Conservation (phyloP, 2,888 invertebrate species). For the Gymnoscelis rufifasciata region DNA sequence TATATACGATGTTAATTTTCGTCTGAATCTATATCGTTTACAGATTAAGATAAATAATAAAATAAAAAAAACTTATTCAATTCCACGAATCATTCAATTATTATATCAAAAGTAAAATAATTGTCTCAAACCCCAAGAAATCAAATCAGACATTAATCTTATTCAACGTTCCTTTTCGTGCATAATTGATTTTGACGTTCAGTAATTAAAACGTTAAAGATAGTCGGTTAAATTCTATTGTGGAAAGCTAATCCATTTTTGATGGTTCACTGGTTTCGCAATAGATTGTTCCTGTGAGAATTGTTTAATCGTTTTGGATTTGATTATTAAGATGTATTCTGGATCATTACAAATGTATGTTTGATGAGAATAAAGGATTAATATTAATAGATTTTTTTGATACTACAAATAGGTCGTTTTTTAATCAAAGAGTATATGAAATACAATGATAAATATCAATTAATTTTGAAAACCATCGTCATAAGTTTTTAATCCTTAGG, state of each 20-base stretch:
- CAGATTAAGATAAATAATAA: too few species aligned
- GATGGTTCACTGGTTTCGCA: conserved; percentile 50
- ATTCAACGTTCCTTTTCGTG: conserved; percentile 60
- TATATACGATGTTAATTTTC: too few species aligned
- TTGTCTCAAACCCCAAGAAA: conserved; percentile 39
- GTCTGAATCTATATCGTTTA: too few species aligned
- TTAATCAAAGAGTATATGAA: too few species aligned
- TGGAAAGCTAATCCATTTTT: conserved; percentile 54
- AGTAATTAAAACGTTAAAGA: conserved; percentile 56
- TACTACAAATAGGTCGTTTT: too few species aligned
- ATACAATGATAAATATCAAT: too few species aligned
- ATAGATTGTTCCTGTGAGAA: conserved; percentile 48
- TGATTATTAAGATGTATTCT: conserved; percentile 18
- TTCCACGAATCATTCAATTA: too few species aligned
- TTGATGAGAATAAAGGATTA: neutral
- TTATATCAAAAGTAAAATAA: too few species aligned
- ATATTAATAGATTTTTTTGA: neutral
- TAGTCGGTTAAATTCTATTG: conserved; percentile 49
- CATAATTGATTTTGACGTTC: conserved; percentile 69
- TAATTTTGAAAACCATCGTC: too few species aligned
- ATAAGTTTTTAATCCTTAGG: too few species aligned
- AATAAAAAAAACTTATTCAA: too few species aligned
- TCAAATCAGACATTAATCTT: conserved; percentile 60
- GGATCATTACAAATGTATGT: conserved; percentile 8
- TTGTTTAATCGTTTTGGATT: conserved; percentile 23